Conservation (phyloP, 2,888 invertebrate species). For the Phytoseiulus persimilis region DNA sequence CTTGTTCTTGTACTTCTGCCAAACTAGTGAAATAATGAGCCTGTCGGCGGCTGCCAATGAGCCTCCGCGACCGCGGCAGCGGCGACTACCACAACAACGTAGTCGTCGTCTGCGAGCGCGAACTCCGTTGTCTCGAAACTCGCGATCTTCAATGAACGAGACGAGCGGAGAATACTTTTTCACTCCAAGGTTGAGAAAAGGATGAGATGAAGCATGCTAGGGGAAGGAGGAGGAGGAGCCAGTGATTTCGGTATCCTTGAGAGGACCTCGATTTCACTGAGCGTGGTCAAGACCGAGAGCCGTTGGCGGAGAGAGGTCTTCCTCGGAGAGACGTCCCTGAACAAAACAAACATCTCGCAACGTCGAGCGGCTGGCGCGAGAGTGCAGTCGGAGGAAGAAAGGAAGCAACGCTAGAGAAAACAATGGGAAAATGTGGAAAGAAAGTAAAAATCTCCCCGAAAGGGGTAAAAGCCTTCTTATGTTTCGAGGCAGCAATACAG, state of each 20-base stretch:
- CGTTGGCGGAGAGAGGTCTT: background rate
- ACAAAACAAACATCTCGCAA: background rate
- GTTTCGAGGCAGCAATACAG: background rate
- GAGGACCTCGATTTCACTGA: no score
- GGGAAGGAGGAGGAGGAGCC: no score
- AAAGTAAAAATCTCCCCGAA: background rate
- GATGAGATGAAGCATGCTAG: no score
- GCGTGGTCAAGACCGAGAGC: no score
- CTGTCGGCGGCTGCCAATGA: background rate
- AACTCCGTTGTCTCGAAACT: no score
- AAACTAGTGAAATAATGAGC: background rate
- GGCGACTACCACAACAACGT: background rate
- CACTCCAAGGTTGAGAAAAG: no score
- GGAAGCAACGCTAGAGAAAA: background rate
- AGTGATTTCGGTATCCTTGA: no score
- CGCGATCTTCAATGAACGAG: no score
- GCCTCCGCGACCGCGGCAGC: background rate
- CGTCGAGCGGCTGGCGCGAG: background rate
- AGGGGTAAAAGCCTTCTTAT: constrained; percentile 5
- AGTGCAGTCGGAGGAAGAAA: background rate
- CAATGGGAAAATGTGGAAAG: background rate
- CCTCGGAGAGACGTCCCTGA: background rate
- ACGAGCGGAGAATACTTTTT: no score
- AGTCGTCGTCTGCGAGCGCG: background rate
- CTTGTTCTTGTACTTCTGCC: background rate